These are phyloP conservation scores for Epizoanthus rinbou DNA, from an alignment of 92 coral and sea anemone genomes.

Conservation along the genomic window DNA sequence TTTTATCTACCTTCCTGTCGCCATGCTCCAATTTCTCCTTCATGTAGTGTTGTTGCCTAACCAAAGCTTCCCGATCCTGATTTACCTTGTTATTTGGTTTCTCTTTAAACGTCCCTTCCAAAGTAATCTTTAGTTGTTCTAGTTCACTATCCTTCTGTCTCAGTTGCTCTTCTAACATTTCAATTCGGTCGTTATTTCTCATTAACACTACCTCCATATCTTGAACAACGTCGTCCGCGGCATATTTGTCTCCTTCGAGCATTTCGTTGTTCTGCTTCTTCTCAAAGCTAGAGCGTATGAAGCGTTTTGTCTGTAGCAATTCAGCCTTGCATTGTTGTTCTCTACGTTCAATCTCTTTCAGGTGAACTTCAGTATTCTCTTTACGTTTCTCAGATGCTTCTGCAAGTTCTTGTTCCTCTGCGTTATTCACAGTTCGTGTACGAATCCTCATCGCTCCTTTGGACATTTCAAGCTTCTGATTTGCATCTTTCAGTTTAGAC, in stretches of 20 bases:
- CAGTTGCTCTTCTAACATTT: not conserved
- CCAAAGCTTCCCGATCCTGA: not conserved
- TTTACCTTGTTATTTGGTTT: not conserved
- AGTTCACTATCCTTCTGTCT: slow-evolving; percentile 15
- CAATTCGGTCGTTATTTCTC: slow-evolving; percentile 11
- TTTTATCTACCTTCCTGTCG: not conserved
- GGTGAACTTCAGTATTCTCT: no score
- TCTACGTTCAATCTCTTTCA: no score
- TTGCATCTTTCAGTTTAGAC: not conserved
- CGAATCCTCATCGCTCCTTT: not conserved
- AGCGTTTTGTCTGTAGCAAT: no score
- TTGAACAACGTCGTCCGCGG: not conserved
- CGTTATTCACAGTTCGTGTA: not conserved
- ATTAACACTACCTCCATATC: not conserved
- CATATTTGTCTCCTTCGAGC: no score
- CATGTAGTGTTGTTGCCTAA: not conserved
- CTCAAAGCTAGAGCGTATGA: no score
- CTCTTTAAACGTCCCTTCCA: slow-evolving; percentile 1
- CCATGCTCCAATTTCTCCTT: not conserved
- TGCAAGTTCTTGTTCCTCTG: not conserved
- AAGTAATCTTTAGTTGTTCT: not conserved
- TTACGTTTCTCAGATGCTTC: slow-evolving; percentile 10
- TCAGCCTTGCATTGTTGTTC: no score
- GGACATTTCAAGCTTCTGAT: not conserved
- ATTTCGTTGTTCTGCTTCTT: no score